Percentiles rank a stretch among this genome's conserved stretches.
phyloP scores from a whole-genome alignment of 2,797 vertebrate species.

The Mormyrops attenuatus region DNA sequence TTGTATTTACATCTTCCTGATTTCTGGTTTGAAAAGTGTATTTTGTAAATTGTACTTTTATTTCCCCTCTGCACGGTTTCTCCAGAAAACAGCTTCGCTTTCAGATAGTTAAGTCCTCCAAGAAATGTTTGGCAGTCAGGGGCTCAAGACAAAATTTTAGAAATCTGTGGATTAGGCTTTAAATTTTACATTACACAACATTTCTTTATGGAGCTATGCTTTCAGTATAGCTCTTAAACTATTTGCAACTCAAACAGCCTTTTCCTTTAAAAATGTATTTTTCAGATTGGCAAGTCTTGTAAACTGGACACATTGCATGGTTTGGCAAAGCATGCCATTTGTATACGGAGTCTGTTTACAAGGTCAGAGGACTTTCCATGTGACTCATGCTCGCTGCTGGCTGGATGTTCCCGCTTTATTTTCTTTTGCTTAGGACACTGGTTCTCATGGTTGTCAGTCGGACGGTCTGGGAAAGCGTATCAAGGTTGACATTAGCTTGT shows the following conservation, averaged over 20 bases:
- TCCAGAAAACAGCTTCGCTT: background rate
- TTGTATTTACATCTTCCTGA: background rate
- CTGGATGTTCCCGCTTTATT: background rate
- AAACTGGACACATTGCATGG: background rate
- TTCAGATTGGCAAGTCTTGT: background rate
- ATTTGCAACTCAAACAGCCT: background rate
- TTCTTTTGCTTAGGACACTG: background rate
- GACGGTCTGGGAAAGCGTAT: background rate
- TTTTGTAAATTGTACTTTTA: background rate
- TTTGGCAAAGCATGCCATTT: constrained; percentile 1
- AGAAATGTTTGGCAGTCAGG: background rate
- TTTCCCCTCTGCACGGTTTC: background rate
- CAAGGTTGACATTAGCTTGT: background rate
- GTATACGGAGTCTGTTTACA: constrained; percentile 1
- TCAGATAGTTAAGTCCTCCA: background rate
- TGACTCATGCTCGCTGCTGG: background rate
- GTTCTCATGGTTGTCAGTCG: background rate
- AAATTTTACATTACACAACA: background rate
- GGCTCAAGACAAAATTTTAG: background rate
- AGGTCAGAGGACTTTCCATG: background rate
- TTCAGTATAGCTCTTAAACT: background rate
- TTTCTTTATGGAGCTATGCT: background rate
- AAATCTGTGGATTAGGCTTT: background rate
- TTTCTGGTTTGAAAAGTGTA: background rate
- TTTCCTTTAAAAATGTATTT: constrained; percentile 4